Percentiles rank a stretch among this genome's conserved stretches.
Conservation (phyloP, 2,797 vertebrate genomes). For the Holocentrus rufus region DNA sequence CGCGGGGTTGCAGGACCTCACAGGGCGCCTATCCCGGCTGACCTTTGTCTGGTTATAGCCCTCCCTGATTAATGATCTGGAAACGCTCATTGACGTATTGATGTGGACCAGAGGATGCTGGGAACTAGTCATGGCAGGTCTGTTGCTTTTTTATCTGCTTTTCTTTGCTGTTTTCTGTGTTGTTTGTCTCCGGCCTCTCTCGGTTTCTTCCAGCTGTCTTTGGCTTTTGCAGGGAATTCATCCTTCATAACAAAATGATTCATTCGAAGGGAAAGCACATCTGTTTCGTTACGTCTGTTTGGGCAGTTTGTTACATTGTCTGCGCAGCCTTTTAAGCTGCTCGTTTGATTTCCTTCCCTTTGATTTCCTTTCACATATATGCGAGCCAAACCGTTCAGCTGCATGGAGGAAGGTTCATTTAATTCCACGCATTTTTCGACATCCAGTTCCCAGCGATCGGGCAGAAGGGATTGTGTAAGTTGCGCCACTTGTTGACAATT, state of each 20-base stretch:
- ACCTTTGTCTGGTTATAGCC: conserved; percentile 67
- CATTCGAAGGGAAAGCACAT: neutral
- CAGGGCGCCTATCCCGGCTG: conserved; percentile 43
- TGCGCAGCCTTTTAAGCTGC: too few species aligned
- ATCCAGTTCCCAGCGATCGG: conserved; percentile 12
- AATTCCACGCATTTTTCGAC: too few species aligned
- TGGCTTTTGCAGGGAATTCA: neutral
- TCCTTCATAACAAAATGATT: conserved; percentile 21
- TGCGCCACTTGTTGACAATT: too few species aligned
- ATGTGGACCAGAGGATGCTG: conserved; percentile 46
- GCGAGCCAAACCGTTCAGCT: neutral
- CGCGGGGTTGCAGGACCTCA: conserved; percentile 57
- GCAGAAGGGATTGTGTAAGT: neutral
- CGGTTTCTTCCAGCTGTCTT: neutral
- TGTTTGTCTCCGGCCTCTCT: neutral
- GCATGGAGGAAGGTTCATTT: too few species aligned
- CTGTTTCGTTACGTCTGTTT: conserved; percentile 11
- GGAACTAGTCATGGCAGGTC: conserved; percentile 22
- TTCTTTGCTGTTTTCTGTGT: neutral
- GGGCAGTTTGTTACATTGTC: conserved; percentile 4
- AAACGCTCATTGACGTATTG: conserved; percentile 59
- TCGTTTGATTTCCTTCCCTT: neutral
- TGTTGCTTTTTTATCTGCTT: neutral
- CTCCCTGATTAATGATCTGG: conserved; percentile 48
- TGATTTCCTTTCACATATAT: neutral